phyloP scores from a whole-genome alignment of 2,113 vertebrate genomes.

The Clarias gariepinus region DNA sequence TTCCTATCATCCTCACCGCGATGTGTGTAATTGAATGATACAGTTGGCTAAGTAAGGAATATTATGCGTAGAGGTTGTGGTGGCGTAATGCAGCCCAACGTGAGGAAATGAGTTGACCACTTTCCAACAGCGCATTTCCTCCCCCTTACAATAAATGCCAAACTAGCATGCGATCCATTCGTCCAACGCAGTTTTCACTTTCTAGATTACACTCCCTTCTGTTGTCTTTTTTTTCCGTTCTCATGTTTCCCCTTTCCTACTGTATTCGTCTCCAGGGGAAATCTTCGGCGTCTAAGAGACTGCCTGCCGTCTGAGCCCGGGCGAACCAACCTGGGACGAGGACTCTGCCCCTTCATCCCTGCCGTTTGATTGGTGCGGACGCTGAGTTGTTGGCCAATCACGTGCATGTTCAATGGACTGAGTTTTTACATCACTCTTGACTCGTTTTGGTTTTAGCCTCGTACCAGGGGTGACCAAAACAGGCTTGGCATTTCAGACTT shows the following conservation, averaged over 20 bases:
- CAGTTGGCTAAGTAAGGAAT: not conserved
- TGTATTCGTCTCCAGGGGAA: slow-evolving; percentile 77
- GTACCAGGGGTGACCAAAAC: not conserved
- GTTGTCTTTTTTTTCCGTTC: not conserved
- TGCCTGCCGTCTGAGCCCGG: slow-evolving; percentile 86
- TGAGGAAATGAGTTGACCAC: not conserved
- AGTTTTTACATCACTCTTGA: slow-evolving; percentile 65
- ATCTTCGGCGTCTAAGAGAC: slow-evolving; percentile 84
- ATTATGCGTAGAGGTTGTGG: not conserved
- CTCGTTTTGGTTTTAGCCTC: slow-evolving; percentile 67
- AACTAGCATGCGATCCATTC: not conserved
- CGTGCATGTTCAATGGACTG: slow-evolving; percentile 90
- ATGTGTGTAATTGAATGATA: not conserved
- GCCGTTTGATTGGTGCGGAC: slow-evolving; percentile 76
- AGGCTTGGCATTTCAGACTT: slow-evolving; percentile 75
- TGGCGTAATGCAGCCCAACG: not conserved
- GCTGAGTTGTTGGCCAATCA: slow-evolving; percentile 78
- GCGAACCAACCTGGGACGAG: slow-evolving; percentile 78
- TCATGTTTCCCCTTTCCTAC: slow-evolving; percentile 57
- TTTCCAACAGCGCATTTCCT: not conserved
- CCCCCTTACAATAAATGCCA: not conserved
- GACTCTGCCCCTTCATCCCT: slow-evolving; percentile 78
- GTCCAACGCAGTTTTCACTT: not conserved
- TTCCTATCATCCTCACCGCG: slow-evolving; percentile 8
- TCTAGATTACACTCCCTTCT: not conserved